Evolutionary conservation across 1,140 invertebrate genomes (phyloP).

Genomic region (Periplaneta americana): DNA sequence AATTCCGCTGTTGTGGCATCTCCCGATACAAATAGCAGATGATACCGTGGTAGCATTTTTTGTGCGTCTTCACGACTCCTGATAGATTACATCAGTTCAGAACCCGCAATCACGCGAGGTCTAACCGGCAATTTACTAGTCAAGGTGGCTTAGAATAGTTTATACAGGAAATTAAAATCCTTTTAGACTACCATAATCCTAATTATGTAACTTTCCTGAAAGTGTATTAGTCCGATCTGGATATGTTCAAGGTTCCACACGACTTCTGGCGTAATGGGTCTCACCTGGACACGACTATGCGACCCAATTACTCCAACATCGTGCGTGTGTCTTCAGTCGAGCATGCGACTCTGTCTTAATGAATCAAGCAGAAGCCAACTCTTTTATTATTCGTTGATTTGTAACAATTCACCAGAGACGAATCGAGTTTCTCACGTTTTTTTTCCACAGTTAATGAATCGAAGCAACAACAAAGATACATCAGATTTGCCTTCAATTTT

Average conservation of each 20-base stretch:
- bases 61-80: neutral
- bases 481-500: too few relatives aligned
- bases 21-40: neutral
- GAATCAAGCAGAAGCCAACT: too few relatives aligned
- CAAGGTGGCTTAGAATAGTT: neutral
- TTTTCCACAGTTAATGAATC: too few relatives aligned
- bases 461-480: too few relatives aligned
- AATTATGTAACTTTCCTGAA: neutral
- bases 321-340: neutral
- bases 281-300: neutral
- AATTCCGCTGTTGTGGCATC: neutral
- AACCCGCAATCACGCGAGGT: neutral
- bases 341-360: neutral
- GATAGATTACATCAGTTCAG: neutral
- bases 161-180: neutral
- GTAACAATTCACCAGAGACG: too few relatives aligned
- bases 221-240: neutral
- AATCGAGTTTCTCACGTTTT: too few relatives aligned
- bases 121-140: neutral
- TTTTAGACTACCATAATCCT: neutral
- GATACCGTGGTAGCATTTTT: neutral
- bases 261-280: neutral
- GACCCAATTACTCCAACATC: neutral
- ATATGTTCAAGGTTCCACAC: neutral
- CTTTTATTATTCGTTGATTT: too few relatives aligned